Conservation (phyloP, 2,888 invertebrate genomes). For the Caenorhabditis angaria region DNA sequence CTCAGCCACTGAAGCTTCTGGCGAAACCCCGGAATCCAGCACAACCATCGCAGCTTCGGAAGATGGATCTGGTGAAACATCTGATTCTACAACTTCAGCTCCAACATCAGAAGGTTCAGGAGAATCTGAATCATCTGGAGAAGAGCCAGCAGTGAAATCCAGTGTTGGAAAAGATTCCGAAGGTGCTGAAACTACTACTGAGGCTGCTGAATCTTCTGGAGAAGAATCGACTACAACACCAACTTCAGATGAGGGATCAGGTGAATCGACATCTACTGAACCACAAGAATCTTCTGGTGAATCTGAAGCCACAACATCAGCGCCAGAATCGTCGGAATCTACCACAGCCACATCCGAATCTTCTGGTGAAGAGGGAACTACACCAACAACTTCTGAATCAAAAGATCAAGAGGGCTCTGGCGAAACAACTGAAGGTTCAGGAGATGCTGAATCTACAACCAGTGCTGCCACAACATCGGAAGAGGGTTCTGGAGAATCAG, state of each 20-base stretch:
- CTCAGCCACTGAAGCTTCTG: not conserved
- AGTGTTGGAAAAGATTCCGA: too few relatives aligned
- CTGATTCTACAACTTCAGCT: conserved; percentile 16
- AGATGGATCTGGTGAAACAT: conserved; percentile 23
- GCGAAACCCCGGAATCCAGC: conserved; percentile 10
- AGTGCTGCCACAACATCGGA: not conserved
- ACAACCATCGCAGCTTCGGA: conserved; percentile 19
- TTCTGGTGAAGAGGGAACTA: conserved; percentile 18
- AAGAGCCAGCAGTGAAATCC: conserved; percentile 20
- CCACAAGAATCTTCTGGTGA: conserved; percentile 7
- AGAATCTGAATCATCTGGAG: conserved; percentile 11
- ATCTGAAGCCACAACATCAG: conserved; percentile 1
- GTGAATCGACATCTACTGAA: conserved; percentile 8
- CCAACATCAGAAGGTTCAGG: conserved; percentile 1
- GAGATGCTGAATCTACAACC: conserved; percentile 4
- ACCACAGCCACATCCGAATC: conserved; percentile 14
- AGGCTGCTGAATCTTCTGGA: conserved; percentile 12
- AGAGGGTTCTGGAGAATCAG: conserved; percentile 14
- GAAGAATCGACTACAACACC: conserved; percentile 19
- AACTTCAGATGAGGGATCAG: conserved; percentile 5
- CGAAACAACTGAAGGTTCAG: conserved; percentile 12
- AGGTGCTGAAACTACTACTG: not conserved
- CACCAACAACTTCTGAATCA: conserved; percentile 6
- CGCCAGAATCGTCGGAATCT: conserved; percentile 3
- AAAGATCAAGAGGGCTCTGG: conserved; percentile 10